Evolutionary conservation across 1,140 invertebrate genomes (phyloP), one percentile per base, ranked within the genome.

Genomic region (Bombus huntii): DNA sequence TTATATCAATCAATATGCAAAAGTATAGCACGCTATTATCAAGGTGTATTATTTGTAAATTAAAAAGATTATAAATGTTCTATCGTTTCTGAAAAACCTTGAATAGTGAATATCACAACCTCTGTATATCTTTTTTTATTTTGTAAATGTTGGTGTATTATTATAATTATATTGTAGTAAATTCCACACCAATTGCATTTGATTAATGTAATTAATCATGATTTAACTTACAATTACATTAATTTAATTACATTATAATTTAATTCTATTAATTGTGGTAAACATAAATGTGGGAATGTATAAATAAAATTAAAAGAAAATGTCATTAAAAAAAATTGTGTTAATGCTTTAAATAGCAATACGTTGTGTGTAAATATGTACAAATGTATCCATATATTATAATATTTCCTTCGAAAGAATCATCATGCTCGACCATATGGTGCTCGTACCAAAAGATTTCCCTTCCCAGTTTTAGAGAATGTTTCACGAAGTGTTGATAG

Each of bases 401-500:
- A 22, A 22, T 53, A 81, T 80, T 90, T 90, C 88, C 87, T 87
- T 85, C 86, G n/a, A 39, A 71, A 77, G 78, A 70, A 91, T 92
- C 87, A 92, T 85, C 87, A 72, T 90, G 78, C 70, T 85, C 80
- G 76, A 79, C 89, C 92, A 93, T 92, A 81, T 93, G 92, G 89
- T 81, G 47, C 80, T 84, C 53, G 28, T 65, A 76, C n/a, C 47
- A 44, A 57, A 75, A 83, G 83, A 53, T 87, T 78, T 82, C 62
- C 65, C 89, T 88, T 82, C 80, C 75, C 39, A 59, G n/a, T 44
- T 83, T n/a, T 78, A 90, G 81, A 80, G 75, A 31, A 87, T 59
- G 77, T 76, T 93, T 93, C 92, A 93, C 86, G 91, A 93, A 84
- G 87, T 88, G 93, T 79, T 92, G 93, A 94, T 91, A 92, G 80